These are phyloP conservation scores for Tethea ocularis DNA, from an alignment of 2,888 invertebrate genomes.

Conservation along the genomic window DNA sequence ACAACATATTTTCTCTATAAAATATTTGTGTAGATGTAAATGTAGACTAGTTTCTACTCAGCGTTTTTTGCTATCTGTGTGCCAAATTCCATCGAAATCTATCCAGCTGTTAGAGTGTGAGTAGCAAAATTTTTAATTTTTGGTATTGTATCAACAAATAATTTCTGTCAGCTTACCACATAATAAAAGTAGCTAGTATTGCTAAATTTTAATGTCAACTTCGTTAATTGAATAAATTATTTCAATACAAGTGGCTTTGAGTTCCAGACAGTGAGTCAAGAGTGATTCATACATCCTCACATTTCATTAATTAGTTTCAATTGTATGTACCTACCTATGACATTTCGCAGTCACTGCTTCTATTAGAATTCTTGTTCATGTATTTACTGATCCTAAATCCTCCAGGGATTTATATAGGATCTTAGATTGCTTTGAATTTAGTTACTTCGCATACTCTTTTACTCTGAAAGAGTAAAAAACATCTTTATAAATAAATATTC, in stretches of 20 bases:
- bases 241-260: not conserved
- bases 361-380: not conserved
- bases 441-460: too few species aligned
- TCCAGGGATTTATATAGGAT: not conserved
- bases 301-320: conserved; percentile 9
- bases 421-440: not conserved
- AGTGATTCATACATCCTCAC: not conserved
- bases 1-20: too few species aligned
- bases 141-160: too few species aligned
- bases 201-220: not conserved
- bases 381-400: not conserved
- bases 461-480: too few species aligned
- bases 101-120: too few species aligned
- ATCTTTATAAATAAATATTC: too few species aligned
- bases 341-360: not conserved
- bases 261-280: conserved; percentile 6
- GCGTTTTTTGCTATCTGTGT: too few species aligned
- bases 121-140: too few species aligned
- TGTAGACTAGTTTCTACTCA: too few species aligned
- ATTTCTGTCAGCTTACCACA: too few species aligned
- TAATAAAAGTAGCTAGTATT: not conserved
- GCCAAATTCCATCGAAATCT: too few species aligned
- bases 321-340: not conserved
- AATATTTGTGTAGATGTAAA: too few species aligned
- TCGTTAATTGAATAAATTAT: not conserved